Evolutionary conservation across 2,888 invertebrate genomes (phyloP).

Genomic region (Agrotis clavis): DNA sequence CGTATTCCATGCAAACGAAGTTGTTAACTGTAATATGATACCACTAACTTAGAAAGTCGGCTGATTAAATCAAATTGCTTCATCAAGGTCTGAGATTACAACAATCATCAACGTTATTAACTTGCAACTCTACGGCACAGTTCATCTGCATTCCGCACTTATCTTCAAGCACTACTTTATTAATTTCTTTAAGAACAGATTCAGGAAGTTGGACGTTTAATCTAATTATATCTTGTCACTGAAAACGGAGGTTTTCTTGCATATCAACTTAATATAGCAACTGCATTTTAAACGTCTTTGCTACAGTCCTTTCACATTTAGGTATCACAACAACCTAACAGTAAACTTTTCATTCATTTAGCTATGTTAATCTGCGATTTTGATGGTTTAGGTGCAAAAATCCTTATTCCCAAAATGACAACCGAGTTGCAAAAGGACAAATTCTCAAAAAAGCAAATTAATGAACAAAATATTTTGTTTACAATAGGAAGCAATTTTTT

Average conservation of each 20-base stretch:
- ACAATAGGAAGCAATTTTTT: too few species aligned
- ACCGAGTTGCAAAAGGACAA: too few species aligned
- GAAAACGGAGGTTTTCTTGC: slow-evolving; percentile 32
- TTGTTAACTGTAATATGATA: slow-evolving; percentile 50
- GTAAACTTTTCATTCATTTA: too few species aligned
- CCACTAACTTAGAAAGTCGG: slow-evolving; percentile 62
- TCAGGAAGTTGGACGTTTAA: slow-evolving; percentile 29
- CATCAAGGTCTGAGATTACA: slow-evolving; percentile 62
- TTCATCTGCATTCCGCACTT: slow-evolving; percentile 36
- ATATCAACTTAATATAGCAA: slow-evolving; percentile 14
- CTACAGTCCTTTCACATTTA: too few species aligned
- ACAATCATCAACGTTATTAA: slow-evolving; percentile 60
- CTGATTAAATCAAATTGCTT: slow-evolving; percentile 68
- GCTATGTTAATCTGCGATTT: too few species aligned
- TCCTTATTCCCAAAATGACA: too few species aligned
- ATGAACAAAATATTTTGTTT: too few species aligned
- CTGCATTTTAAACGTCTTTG: slow-evolving; percentile 5
- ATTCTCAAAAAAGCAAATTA: too few species aligned
- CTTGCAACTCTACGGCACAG: slow-evolving; percentile 32
- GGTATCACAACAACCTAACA: too few species aligned
- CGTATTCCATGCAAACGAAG: slow-evolving; percentile 53
- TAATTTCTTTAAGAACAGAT: slow-evolving; percentile 34
- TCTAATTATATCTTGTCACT: slow-evolving; percentile 42
- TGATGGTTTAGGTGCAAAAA: too few species aligned
- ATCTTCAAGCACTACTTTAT: slow-evolving; percentile 35